A percentile compares a stretch with the other conserved stretches of the same genome.
These are phyloP conservation scores for Luffia ferchaultella DNA, from an alignment of 2,888 invertebrate species.

Conservation along the genomic window DNA sequence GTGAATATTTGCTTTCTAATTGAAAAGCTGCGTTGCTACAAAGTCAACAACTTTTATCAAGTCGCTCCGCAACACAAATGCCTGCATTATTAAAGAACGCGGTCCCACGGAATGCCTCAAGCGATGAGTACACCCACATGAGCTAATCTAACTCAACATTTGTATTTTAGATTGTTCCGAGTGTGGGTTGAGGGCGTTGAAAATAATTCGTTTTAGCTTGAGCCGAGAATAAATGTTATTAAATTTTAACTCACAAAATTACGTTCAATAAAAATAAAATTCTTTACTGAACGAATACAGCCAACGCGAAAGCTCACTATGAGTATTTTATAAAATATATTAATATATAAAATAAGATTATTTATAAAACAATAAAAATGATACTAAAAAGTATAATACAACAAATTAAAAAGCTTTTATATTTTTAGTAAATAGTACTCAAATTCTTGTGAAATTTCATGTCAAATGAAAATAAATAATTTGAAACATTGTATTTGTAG, in stretches of 20 bases:
- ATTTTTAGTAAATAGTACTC: no score
- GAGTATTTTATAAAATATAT: no score
- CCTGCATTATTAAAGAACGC: conserved; percentile 9
- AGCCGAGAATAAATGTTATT: neutral
- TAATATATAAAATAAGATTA: no score
- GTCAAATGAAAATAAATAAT: no score
- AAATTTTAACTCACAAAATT: neutral
- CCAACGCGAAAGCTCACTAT: no score
- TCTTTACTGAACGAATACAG: no score
- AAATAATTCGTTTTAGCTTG: neutral
- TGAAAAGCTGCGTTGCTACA: neutral
- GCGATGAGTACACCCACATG: conserved; percentile 7
- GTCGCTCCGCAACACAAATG: conserved; percentile 8
- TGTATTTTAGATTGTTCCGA: neutral
- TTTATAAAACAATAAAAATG: no score
- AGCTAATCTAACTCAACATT: neutral
- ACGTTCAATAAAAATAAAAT: neutral
- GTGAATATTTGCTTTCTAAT: neutral
- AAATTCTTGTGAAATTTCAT: no score
- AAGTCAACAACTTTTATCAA: conserved; percentile 19
- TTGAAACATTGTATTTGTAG: no score
- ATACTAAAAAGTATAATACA: no score
- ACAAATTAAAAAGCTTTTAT: no score
- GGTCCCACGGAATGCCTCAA: conserved; percentile 9
- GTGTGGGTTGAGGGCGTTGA: neutral